phyloP scores from a whole-genome alignment of 1,140 invertebrate genomes.

The Sycophaga agraensis region DNA sequence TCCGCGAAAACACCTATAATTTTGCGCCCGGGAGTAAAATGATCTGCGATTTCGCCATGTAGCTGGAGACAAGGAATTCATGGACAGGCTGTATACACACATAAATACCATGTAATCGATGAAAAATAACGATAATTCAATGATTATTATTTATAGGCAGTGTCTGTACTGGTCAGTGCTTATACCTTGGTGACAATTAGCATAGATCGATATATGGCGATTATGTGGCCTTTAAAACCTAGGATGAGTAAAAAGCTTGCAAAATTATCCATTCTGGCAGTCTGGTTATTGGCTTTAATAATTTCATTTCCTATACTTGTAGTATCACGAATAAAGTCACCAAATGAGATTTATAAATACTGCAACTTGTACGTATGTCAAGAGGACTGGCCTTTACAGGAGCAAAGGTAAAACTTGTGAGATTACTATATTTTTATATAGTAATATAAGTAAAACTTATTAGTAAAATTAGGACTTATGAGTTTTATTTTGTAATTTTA shows the following conservation, averaged over 20 bases:
- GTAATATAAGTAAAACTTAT: too few relatives aligned
- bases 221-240: conserved; percentile 82
- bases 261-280: conserved; percentile 65
- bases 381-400: conserved; percentile 64
- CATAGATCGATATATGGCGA: conserved; percentile 83
- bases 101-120: too few relatives aligned
- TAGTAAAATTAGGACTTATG: too few relatives aligned
- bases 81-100: too few relatives aligned
- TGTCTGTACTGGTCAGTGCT: conserved; percentile 80
- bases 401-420: conserved; percentile 59
- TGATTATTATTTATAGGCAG: conserved; percentile 60
- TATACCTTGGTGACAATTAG: conserved; percentile 86
- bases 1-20: too few relatives aligned
- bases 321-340: conserved; percentile 65
- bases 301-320: conserved; percentile 81
- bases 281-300: conserved; percentile 78
- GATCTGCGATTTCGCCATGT: too few relatives aligned
- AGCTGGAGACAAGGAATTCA: too few relatives aligned
- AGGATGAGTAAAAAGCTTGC: conserved; percentile 73
- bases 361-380: conserved; percentile 69
- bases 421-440: too few relatives aligned
- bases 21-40: too few relatives aligned
- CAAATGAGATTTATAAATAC: conserved; percentile 60
- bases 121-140: neutral
- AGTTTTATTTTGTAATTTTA: too few relatives aligned